phyloP scores from a whole-genome alignment of 2,888 invertebrate genomes.

The Chesias legatella region DNA sequence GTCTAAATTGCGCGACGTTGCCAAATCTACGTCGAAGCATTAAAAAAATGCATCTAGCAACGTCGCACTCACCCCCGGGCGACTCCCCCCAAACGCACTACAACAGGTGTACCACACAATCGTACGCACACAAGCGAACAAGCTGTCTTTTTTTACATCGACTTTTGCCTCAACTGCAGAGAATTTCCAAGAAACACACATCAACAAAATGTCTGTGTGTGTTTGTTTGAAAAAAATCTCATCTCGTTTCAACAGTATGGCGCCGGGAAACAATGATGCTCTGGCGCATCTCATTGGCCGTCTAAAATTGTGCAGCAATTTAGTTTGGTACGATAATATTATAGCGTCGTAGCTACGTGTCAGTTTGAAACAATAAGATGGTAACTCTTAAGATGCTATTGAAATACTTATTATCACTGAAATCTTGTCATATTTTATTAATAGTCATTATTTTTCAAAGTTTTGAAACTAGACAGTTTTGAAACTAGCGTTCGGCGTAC shows the following conservation, averaged over 20 bases:
- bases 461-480: too few relatives aligned
- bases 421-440: too few relatives aligned
- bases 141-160: constrained; percentile 2
- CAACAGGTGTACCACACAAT: constrained; percentile 55
- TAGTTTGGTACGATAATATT: constrained; percentile 15
- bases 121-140: constrained; percentile 36
- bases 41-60: constrained; percentile 69
- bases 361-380: not conserved
- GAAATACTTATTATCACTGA: too few relatives aligned
- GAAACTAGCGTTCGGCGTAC: too few relatives aligned
- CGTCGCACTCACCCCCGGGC: constrained; percentile 56
- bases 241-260: constrained; percentile 45
- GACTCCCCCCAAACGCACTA: constrained; percentile 34
- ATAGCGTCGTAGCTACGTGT: not conserved
- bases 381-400: too few relatives aligned
- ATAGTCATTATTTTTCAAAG: too few relatives aligned
- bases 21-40: constrained; percentile 63
- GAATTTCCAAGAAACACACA: constrained; percentile 55
- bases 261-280: constrained; percentile 46
- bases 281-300: constrained; percentile 33
- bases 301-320: constrained; percentile 40
- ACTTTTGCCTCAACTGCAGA: constrained; percentile 27
- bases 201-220: constrained; percentile 33
- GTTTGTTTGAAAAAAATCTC: constrained; percentile 48
- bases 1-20: constrained; percentile 69